Evolutionary conservation across 1,140 invertebrate species (phyloP).

Genomic region (Philopotamus ludificatus): DNA sequence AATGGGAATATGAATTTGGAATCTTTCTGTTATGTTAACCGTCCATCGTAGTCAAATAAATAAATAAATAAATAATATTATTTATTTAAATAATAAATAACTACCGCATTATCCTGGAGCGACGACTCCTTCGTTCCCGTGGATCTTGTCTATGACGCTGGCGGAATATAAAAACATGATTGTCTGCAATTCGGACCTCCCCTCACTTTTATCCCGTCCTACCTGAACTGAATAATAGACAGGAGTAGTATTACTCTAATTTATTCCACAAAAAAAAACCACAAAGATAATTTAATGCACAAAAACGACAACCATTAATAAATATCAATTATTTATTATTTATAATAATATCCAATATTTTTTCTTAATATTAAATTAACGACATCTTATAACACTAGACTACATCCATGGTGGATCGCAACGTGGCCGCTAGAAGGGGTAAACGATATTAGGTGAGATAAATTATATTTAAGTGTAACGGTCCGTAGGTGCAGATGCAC

Average conservation of each 20-base stretch:
- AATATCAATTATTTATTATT: neutral
- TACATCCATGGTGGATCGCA: slow-evolving; percentile 4
- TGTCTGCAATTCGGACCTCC: slow-evolving; percentile 4
- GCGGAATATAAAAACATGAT: slow-evolving; percentile 18
- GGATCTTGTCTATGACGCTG: slow-evolving; percentile 20
- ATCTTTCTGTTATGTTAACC: too few species aligned
- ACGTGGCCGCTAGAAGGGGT: slow-evolving; percentile 30
- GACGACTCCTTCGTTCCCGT: neutral
- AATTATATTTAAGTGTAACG: slow-evolving; percentile 39
- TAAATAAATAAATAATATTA: too few species aligned
- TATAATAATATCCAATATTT: too few species aligned
- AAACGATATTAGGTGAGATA: slow-evolving; percentile 41
- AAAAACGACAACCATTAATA: neutral
- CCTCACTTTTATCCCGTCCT: slow-evolving; percentile 1
- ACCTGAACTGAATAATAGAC: slow-evolving; percentile 17
- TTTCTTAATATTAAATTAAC: too few species aligned
- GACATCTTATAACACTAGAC: neutral
- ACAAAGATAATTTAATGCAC: too few species aligned
- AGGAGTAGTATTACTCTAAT: slow-evolving; percentile 11
- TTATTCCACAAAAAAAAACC: neutral
- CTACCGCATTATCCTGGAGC: too few species aligned
- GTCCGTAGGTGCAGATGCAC: slow-evolving; percentile 37
- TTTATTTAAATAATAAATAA: too few species aligned
- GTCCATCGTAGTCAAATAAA: too few species aligned
- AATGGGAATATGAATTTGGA: too few species aligned